Evolutionary conservation across 2,797 vertebrate genomes (phyloP), one percentile per base, ranked within the genome.

Genomic region (Microchirus variegatus): DNA sequence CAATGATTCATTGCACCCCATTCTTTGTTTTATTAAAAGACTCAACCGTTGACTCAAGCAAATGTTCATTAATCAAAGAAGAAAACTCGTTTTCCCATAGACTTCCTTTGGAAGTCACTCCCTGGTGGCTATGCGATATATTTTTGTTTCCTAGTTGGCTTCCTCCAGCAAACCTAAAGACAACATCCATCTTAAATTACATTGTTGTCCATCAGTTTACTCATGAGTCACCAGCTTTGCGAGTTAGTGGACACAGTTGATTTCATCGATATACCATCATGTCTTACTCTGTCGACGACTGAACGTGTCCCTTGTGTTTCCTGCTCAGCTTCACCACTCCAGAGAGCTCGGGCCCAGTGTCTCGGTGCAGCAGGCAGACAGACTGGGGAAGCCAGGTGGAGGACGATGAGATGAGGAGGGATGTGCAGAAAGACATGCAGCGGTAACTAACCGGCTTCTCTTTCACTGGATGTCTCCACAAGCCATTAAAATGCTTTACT

Each of bases 301-400:
- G 2, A 13, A 19, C 18, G 31, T 31, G 31, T 44, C 12, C 2
- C 3, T 2, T 43, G 2, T 67, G 10, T 54, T 49, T 52, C 15
- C 9, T 46, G n/a, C 22, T 0, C 13, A 91, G 90, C 53, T 90
- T 90, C 68, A 90, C 87, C 4, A 91, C 90, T 10, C 89, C 90
- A 18, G 90, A 91, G 70, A 65, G 69, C 19, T 8, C 59, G 0
- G 83, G 82, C 0, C 79, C 86, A 0, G 71, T 86, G 58, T 84
- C 88, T 10, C 87, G 87, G 26, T 81, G 77, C n/a, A 53, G n/a
- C 0, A 36, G 54, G 6, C 64, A 1, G 19, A 9, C 59, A 1
- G 87, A 91, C 67, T 91, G 90, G 90, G 87, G 82, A 16, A 90
- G 80, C 58, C 84, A 77, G 71, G 87, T 91, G 63, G 90, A 91